These are phyloP conservation scores for Brachyhypopomus occidentalis DNA, from an alignment of 2,113 vertebrate genomes.

Conservation along the genomic window DNA sequence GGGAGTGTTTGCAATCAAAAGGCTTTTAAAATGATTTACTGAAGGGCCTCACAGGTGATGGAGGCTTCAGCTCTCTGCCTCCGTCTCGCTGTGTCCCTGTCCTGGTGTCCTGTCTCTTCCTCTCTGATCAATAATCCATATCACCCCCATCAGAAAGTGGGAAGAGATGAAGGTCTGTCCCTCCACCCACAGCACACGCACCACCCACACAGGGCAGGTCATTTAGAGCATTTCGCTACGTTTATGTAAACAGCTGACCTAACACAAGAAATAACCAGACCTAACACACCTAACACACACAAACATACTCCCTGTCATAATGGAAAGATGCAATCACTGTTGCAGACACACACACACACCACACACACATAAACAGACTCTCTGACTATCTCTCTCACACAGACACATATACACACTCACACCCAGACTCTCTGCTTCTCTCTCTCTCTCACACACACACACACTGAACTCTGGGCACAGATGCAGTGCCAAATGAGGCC, in stretches of 20 bases:
- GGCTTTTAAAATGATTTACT: neutral
- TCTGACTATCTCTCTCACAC: no score
- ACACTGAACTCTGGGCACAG: neutral
- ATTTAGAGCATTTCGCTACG: conserved; percentile 36
- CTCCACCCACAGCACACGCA: neutral
- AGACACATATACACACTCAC: neutral
- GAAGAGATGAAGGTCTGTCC: neutral
- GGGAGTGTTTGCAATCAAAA: neutral
- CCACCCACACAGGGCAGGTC: conserved; percentile 22
- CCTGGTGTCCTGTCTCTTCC: neutral
- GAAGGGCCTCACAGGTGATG: neutral
- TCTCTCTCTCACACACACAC: conserved; percentile 14
- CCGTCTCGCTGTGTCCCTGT: neutral
- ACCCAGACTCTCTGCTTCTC: neutral
- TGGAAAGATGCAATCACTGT: no score
- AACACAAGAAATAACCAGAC: neutral
- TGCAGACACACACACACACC: neutral
- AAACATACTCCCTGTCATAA: no score
- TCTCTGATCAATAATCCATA: conserved; percentile 32
- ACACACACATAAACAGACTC: no score
- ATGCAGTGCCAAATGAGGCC: neutral
- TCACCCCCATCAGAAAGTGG: conserved; percentile 9
- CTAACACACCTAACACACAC: no score
- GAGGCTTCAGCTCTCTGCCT: neutral
- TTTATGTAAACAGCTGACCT: conserved; percentile 37